Conservation (phyloP, 1,140 invertebrate species). For the Drosophila paulistorum region DNA sequence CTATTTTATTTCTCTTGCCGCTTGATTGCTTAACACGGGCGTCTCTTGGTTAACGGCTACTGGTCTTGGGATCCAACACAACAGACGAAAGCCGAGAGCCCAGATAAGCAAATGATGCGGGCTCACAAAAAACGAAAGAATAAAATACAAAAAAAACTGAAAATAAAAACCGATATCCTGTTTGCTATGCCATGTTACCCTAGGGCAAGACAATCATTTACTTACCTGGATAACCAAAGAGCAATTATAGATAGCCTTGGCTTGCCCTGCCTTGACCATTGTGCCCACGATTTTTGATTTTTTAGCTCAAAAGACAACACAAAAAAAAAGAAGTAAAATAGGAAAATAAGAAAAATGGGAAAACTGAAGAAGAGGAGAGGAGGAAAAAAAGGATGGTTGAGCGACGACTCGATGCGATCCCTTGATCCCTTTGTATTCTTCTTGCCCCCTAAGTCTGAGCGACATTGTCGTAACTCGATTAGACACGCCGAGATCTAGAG, state of each 20-base stretch:
- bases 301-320: slow-evolving; percentile 55
- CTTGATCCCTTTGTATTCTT: slow-evolving; percentile 30
- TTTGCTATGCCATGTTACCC: slow-evolving; percentile 50
- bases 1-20: slow-evolving; percentile 11
- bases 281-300: slow-evolving; percentile 68
- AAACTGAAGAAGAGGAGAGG: background rate
- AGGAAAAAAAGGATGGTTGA: slow-evolving; percentile 40
- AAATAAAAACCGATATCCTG: slow-evolving; percentile 66
- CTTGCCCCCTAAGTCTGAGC: slow-evolving; percentile 49
- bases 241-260: slow-evolving; percentile 59
- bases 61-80: slow-evolving; percentile 53
- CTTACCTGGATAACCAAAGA: slow-evolving; percentile 59
- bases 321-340: slow-evolving; percentile 16
- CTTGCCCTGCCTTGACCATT: slow-evolving; percentile 63
- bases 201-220: slow-evolving; percentile 70
- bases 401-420: slow-evolving; percentile 63
- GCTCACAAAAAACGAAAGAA: slow-evolving; percentile 25
- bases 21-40: slow-evolving; percentile 69
- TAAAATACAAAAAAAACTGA: slow-evolving; percentile 17
- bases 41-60: slow-evolving; percentile 58
- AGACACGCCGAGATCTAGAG: slow-evolving; percentile 52
- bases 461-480: slow-evolving; percentile 80
- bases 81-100: slow-evolving; percentile 18
- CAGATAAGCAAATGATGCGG: slow-evolving; percentile 72
- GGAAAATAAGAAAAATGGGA: slow-evolving; percentile 27